Percentiles rank a stretch among this genome's conserved stretches.
Evolutionary conservation across 1,140 invertebrate species (phyloP).

Genomic region (Sminthurides bifidus): DNA sequence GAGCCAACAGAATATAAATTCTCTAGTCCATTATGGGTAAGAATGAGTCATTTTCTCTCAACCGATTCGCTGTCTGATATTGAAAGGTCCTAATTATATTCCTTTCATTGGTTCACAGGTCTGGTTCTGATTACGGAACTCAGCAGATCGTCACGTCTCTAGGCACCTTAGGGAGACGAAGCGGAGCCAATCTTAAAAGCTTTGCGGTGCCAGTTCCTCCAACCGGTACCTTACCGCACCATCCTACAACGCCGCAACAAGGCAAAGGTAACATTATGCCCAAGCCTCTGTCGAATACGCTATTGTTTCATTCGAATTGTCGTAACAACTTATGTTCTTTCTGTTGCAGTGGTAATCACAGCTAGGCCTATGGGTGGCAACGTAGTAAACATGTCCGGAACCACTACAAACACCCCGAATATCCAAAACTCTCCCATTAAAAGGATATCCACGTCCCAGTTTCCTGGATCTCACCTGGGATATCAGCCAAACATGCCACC

Average conservation of each 20-base stretch:
- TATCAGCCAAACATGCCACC: conserved; percentile 4
- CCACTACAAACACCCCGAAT: background rate
- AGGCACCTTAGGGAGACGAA: conserved; percentile 20
- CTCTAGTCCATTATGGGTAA: conserved; percentile 18
- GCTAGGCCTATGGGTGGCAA: conserved; percentile 6
- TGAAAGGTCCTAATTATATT: too few relatives aligned
- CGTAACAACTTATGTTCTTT: conserved; percentile 2
- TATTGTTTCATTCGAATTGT: too few relatives aligned
- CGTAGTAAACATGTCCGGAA: conserved; percentile 13
- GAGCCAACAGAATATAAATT: conserved; percentile 27
- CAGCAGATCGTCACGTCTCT: conserved; percentile 19
- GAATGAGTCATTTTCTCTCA: background rate
- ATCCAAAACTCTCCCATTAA: conserved; percentile 21
- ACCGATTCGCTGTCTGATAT: too few relatives aligned
- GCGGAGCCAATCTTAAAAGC: conserved; percentile 21
- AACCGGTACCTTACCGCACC: conserved; percentile 5
- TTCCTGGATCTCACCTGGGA: too few relatives aligned
- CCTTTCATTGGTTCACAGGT: too few relatives aligned
- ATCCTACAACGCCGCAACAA: conserved; percentile 10
- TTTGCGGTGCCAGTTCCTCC: conserved; percentile 29
- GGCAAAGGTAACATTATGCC: conserved; percentile 18
- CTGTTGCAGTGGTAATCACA: background rate
- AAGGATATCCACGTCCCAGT: conserved; percentile 23
- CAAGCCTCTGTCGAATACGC: too few relatives aligned
- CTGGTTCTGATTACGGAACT: conserved; percentile 24